Evolutionary conservation across 2,888 invertebrate species (phyloP), one percentile per base, ranked within the genome.

Genomic region (Pemphredon lugubris): DNA sequence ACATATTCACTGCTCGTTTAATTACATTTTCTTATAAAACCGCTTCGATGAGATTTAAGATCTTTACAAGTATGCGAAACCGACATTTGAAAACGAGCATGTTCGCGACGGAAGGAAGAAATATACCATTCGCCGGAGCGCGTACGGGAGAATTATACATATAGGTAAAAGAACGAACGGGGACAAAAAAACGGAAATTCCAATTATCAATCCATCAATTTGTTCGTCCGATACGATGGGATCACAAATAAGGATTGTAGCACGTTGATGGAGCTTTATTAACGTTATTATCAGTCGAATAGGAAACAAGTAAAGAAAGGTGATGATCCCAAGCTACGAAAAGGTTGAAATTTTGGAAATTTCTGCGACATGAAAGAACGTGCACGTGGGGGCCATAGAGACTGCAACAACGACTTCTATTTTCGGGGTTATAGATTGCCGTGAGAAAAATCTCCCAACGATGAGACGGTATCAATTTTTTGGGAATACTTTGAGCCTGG

Each of bases 1-100:
- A n/a, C n/a, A n/a, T n/a, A n/a, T n/a, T n/a, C n/a, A n/a, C n/a
- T n/a, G n/a, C n/a, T n/a, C n/a, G 6, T 34, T 34, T 4, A 9
- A 7, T 9, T 34, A 34, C 30, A 9, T 30, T 30, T 30, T 30
- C 30, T 9, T 9, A 30, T 30, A 1, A 6, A 9, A 9, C 30
- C 7, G 0, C 30, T 2, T 30, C 30, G 30, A 9, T 30, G 30
- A 30, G 7, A 9, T 30, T 9, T n/a, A n/a, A n/a, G n/a, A 2
- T 34, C 34, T 9, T n/a, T 34, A n/a, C 16, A 40, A 14, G 18
- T 5, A 23, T n/a, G 30, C 4, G 16, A 57, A 57, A 75, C n/a
- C 71, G 72, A 80, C 73, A 69, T 80, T 82, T 79, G 59, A 79
- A 79, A 80, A 72, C 76, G 73, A 77, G 68, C 73, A 72, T 73